Evolutionary conservation across 2,888 invertebrate species (phyloP).

Genomic region (Andrena flavipes): DNA sequence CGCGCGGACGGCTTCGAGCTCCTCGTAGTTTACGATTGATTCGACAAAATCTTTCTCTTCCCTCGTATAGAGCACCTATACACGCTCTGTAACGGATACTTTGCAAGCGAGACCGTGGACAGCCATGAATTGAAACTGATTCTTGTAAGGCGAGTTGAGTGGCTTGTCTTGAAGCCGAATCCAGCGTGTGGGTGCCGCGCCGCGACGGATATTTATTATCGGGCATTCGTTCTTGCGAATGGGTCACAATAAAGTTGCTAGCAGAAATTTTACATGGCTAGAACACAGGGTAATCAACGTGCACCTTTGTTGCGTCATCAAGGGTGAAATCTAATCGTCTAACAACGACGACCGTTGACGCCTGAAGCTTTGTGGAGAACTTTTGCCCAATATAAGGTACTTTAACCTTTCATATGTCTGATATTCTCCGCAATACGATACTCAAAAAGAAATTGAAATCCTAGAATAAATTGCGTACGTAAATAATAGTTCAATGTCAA

Average conservation of each 20-base stretch:
- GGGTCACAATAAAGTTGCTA: conserved; percentile 43
- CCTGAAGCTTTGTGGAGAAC: not conserved
- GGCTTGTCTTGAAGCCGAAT: conserved; percentile 47
- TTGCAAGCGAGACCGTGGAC: conserved; percentile 39
- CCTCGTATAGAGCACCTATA: not conserved
- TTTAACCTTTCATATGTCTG: not conserved
- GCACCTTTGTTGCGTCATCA: conserved; percentile 30
- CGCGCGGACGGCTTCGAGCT: conserved; percentile 6
- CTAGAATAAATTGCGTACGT: not conserved
- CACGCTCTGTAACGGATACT: conserved; percentile 59
- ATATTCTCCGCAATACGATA: not conserved
- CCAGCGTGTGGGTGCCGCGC: conserved; percentile 60
- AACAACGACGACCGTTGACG: conserved; percentile 6
- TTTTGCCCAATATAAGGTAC: not conserved
- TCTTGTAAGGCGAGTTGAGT: conserved; percentile 49
- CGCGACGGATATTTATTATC: conserved; percentile 57
- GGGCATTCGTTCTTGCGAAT: conserved; percentile 38
- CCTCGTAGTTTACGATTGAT: conserved; percentile 41
- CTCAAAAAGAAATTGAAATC: not conserved
- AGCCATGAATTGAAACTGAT: conserved; percentile 60
- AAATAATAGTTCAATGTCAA: no score
- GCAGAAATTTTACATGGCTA: conserved; percentile 9
- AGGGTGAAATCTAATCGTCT: conserved; percentile 16
- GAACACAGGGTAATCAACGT: conserved; percentile 19
- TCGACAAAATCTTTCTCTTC: conserved; percentile 29